Evolutionary conservation across 2,888 invertebrate species (phyloP).

Genomic region (Leptinotarsa haldemani): DNA sequence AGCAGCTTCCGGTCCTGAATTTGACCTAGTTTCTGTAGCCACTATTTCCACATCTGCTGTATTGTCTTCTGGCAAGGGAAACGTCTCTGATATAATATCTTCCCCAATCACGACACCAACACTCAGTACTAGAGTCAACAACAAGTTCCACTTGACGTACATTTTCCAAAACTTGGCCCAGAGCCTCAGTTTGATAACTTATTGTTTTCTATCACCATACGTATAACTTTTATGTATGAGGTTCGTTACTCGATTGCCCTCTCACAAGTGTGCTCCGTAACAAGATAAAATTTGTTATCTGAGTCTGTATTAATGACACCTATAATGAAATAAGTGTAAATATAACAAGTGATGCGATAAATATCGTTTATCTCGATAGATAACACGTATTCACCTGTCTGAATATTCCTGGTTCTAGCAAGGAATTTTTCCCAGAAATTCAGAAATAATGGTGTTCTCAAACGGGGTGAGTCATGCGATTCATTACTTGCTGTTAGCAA

Average conservation of each 20-base stretch:
- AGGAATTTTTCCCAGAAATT: not conserved
- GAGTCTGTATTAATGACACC: conserved; percentile 43
- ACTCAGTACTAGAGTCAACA: conserved; percentile 25
- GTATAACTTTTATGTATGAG: conserved; percentile 3
- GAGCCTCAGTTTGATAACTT: conserved; percentile 17
- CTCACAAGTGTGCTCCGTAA: conserved; percentile 32
- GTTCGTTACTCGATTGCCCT: conserved; percentile 22
- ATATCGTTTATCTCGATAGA: conserved; percentile 32
- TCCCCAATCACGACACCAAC: conserved; percentile 20
- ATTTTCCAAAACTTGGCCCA: conserved; percentile 28
- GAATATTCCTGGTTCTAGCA: conserved; percentile 6
- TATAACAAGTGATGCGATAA: conserved; percentile 28
- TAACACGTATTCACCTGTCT: conserved; percentile 25
- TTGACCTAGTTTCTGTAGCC: not conserved
- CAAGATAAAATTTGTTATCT: conserved; percentile 46
- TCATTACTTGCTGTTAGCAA: not conserved
- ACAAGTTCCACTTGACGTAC: conserved; percentile 19
- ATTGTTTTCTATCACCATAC: conserved; percentile 29
- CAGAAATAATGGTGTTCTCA: not conserved
- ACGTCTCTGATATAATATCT: not conserved
- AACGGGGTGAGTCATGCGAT: not conserved
- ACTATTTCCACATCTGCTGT: conserved; percentile 41
- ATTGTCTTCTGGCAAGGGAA: conserved; percentile 26
- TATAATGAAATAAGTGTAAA: conserved; percentile 41
- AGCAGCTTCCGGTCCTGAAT: conserved; percentile 15